These are phyloP conservation scores for Ia io DNA, from an alignment of 2,113 vertebrate genomes.

Conservation along the genomic window DNA sequence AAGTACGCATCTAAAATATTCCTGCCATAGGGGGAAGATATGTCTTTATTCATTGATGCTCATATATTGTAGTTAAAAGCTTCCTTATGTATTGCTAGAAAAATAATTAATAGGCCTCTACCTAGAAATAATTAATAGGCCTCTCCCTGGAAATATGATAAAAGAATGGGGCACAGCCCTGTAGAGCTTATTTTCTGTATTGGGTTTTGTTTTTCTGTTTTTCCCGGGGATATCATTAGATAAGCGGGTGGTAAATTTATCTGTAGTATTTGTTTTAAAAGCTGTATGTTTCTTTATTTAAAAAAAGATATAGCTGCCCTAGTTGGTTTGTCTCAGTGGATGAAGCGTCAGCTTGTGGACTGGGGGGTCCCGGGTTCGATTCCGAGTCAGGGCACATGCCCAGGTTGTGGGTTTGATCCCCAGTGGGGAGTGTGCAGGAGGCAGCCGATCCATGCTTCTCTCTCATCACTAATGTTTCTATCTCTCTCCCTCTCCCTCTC, in stretches of 20 bases:
- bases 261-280: slow-evolving; percentile 23
- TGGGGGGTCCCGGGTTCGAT: too few species aligned
- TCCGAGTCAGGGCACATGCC: too few species aligned
- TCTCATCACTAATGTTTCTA: too few species aligned
- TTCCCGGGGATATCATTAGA: not conserved
- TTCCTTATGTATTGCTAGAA: slow-evolving; percentile 9
- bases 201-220: not conserved
- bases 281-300: not conserved
- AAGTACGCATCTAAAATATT: slow-evolving; percentile 56
- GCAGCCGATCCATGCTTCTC: too few species aligned
- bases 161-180: not conserved
- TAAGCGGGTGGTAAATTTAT: slow-evolving; percentile 1
- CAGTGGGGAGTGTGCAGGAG: too few species aligned
- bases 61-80: slow-evolving; percentile 33
- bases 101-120: slow-evolving; percentile 32
- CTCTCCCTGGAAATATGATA: slow-evolving; percentile 19
- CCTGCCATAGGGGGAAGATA: slow-evolving; percentile 50
- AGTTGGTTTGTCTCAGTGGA: too few species aligned
- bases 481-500: too few species aligned
- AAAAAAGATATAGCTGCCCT: not conserved
- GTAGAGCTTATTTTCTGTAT: not conserved
- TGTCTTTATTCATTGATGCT: slow-evolving; percentile 46
- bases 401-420: too few species aligned
- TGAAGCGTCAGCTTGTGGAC: too few species aligned
- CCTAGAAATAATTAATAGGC: slow-evolving; percentile 14